Conservation (phyloP, 2,888 invertebrate species). For the Catocala sponsa region DNA sequence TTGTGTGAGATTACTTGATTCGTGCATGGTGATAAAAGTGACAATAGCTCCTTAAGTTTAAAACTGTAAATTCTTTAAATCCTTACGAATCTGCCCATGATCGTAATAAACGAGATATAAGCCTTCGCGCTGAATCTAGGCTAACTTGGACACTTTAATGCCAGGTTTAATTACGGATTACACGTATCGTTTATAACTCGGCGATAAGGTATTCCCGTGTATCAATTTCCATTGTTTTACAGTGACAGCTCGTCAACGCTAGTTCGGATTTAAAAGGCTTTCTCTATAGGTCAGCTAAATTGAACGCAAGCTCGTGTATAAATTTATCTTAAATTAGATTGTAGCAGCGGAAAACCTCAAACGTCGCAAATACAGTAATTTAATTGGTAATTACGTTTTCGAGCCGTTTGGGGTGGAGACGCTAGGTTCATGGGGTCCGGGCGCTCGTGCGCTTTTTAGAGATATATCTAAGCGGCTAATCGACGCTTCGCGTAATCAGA, state of each 20-base stretch:
- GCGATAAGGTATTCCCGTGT: not conserved
- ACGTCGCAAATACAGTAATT: too few relatives aligned
- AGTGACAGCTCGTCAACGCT: not conserved
- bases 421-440: too few relatives aligned
- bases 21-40: too few relatives aligned
- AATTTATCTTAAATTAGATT: not conserved
- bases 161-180: constrained; percentile 15
- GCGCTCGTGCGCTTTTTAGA: too few relatives aligned
- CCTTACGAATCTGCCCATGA: constrained; percentile 2
- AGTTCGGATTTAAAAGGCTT: not conserved
- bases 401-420: too few relatives aligned
- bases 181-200: constrained; percentile 12
- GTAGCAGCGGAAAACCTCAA: too few relatives aligned
- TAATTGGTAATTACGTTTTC: too few relatives aligned
- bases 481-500: too few relatives aligned
- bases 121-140: constrained; percentile 11
- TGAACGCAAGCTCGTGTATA: not conserved
- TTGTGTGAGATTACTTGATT: too few relatives aligned
- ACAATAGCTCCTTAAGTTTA: not conserved
- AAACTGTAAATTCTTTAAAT: constrained; percentile 5
- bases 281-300: not conserved
- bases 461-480: too few relatives aligned
- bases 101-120: constrained; percentile 16
- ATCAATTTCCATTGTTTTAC: constrained; percentile 3
- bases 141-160: constrained; percentile 21